These are phyloP conservation scores for Crepidodera aurea DNA, from an alignment of 2,888 invertebrate genomes.

Conservation along the genomic window DNA sequence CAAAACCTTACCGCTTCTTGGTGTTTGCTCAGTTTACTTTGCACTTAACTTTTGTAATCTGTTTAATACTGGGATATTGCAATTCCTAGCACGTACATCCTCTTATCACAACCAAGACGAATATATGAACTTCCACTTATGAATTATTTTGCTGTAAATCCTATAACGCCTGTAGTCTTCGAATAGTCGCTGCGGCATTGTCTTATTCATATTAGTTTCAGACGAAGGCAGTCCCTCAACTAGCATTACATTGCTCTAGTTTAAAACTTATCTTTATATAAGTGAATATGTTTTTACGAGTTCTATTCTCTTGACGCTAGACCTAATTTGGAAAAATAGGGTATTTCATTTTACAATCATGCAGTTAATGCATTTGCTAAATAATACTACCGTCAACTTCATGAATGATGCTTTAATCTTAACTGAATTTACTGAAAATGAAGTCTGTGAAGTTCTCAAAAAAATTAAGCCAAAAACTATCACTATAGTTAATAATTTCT, in stretches of 20 bases:
- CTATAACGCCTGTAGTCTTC: slow-evolving; percentile 26
- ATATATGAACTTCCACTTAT: slow-evolving; percentile 41
- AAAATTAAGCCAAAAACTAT: too few species aligned
- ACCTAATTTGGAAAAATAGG: too few species aligned
- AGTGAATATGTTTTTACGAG: too few species aligned
- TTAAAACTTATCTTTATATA: not conserved
- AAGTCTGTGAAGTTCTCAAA: too few species aligned
- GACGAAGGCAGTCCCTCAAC: not conserved
- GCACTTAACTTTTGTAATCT: slow-evolving; percentile 36
- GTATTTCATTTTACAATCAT: too few species aligned
- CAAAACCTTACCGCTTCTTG: slow-evolving; percentile 39
- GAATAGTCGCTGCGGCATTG: slow-evolving; percentile 7
- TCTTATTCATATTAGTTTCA: slow-evolving; percentile 15
- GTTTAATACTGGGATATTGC: slow-evolving; percentile 34
- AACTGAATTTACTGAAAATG: too few species aligned
- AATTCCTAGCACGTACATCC: slow-evolving; percentile 39
- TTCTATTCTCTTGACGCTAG: too few species aligned
- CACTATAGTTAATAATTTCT: too few species aligned
- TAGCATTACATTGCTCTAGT: not conserved
- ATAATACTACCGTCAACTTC: too few species aligned
- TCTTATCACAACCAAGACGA: slow-evolving; percentile 36
- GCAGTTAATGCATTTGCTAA: too few species aligned
- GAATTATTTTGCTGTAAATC: slow-evolving; percentile 32
- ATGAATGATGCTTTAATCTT: too few species aligned
- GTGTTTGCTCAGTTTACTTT: slow-evolving; percentile 38